Evolutionary conservation across 2,888 invertebrate genomes (phyloP).

Genomic region (Andrena hattorfiana): DNA sequence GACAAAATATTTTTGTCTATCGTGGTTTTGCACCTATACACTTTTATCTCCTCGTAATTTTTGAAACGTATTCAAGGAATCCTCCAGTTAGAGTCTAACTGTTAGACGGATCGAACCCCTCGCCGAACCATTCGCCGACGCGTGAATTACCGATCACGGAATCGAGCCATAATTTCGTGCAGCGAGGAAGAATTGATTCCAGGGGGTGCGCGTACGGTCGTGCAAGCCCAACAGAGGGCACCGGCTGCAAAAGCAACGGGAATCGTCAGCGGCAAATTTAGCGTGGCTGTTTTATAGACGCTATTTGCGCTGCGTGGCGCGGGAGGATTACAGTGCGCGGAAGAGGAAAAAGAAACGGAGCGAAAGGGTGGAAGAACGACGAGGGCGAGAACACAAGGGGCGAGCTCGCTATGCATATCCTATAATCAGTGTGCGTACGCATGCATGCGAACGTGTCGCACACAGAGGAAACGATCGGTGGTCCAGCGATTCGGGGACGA

Average conservation of each 20-base stretch:
- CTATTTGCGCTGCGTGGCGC: slow-evolving; percentile 51
- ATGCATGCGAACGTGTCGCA: not conserved
- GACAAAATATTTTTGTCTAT: no score
- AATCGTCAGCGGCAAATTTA: slow-evolving; percentile 70
- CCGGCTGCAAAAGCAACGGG: slow-evolving; percentile 72
- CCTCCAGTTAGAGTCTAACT: not conserved
- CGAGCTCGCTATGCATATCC: slow-evolving; percentile 28
- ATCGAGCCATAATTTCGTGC: slow-evolving; percentile 37
- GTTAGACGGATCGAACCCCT: not conserved
- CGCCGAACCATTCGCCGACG: not conserved
- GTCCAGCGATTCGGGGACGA: slow-evolving; percentile 29
- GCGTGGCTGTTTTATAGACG: slow-evolving; percentile 61
- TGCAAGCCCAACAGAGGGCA: slow-evolving; percentile 35
- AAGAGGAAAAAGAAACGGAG: not conserved
- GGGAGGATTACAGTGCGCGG: slow-evolving; percentile 56
- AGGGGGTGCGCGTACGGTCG: slow-evolving; percentile 2
- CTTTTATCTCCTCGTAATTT: no score
- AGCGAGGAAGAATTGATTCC: slow-evolving; percentile 49
- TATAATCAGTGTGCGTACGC: slow-evolving; percentile 37
- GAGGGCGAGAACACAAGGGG: slow-evolving; percentile 26
- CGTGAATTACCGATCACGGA: slow-evolving; percentile 26
- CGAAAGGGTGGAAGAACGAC: not conserved
- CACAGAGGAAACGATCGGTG: slow-evolving; percentile 20
- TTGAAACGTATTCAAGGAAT: not conserved
- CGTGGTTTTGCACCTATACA: no score